Percentiles rank a stretch among this genome's conserved stretches.
Conservation (phyloP, 2,888 invertebrate genomes). For the Isotomurus palustris region DNA sequence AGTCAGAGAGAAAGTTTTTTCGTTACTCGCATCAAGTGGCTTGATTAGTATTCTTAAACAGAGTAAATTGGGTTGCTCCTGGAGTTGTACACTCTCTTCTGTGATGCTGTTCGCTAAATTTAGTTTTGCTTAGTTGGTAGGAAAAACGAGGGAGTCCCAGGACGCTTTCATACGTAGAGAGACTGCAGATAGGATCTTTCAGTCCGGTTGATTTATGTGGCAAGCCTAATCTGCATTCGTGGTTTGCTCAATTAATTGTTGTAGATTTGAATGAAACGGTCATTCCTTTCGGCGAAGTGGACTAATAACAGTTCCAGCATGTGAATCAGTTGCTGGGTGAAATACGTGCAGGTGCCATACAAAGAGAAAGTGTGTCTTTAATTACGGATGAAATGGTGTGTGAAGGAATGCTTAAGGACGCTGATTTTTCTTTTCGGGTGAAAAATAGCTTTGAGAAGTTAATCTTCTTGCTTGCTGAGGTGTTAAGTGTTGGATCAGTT, state of each 20-base stretch:
- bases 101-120: too few species aligned
- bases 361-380: background rate
- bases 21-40: background rate
- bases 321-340: background rate
- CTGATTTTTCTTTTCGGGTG: too few species aligned
- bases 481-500: too few species aligned
- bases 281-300: background rate
- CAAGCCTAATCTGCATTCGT: conserved; percentile 9
- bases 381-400: background rate
- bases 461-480: too few species aligned
- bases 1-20: background rate
- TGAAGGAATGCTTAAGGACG: background rate
- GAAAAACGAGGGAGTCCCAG: too few species aligned
- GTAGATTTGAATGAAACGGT: background rate
- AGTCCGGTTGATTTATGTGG: conserved; percentile 7
- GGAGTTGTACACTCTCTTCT: too few species aligned
- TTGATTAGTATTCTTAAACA: conserved; percentile 7
- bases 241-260: background rate
- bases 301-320: background rate
- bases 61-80: background rate
- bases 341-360: background rate
- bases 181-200: background rate
- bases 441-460: too few species aligned
- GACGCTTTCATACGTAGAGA: background rate
- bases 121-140: too few species aligned